phyloP scores from a whole-genome alignment of 2,888 invertebrate genomes.

The Choristoneura rosaceana region DNA sequence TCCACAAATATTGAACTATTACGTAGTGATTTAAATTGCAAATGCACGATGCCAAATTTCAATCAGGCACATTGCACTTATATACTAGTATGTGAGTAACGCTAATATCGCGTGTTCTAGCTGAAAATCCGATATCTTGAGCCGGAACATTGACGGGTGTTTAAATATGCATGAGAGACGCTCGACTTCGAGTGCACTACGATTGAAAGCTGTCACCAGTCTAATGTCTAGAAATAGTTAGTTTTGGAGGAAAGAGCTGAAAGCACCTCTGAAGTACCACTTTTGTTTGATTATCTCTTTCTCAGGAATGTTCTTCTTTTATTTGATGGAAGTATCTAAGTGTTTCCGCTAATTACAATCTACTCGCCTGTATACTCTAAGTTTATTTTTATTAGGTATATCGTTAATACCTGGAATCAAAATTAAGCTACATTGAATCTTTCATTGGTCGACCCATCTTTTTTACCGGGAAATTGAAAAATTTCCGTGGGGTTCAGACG shows the following conservation, averaged over 20 bases:
- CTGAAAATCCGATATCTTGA: slow-evolving; percentile 82
- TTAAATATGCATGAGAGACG: slow-evolving; percentile 78
- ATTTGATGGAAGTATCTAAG: too few relatives aligned
- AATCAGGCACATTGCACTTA: slow-evolving; percentile 2
- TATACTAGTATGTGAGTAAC: neutral
- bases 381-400: too few relatives aligned
- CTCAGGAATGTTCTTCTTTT: too few relatives aligned
- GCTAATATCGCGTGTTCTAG: slow-evolving; percentile 65
- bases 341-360: too few relatives aligned
- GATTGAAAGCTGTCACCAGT: slow-evolving; percentile 68
- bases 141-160: slow-evolving; percentile 73
- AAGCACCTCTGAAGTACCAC: neutral
- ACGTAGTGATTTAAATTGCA: neutral
- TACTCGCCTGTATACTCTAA: too few relatives aligned
- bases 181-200: slow-evolving; percentile 57
- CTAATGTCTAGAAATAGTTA: neutral
- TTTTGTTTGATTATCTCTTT: neutral
- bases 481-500: too few relatives aligned
- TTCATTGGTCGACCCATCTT: too few relatives aligned
- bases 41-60: slow-evolving; percentile 4
- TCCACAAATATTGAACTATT: neutral
- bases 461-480: too few relatives aligned
- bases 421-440: too few relatives aligned
- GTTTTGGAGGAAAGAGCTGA: neutral
- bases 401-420: too few relatives aligned